phyloP scores from a whole-genome alignment of 2,113 vertebrate species.

The Ophiodon elongatus region DNA sequence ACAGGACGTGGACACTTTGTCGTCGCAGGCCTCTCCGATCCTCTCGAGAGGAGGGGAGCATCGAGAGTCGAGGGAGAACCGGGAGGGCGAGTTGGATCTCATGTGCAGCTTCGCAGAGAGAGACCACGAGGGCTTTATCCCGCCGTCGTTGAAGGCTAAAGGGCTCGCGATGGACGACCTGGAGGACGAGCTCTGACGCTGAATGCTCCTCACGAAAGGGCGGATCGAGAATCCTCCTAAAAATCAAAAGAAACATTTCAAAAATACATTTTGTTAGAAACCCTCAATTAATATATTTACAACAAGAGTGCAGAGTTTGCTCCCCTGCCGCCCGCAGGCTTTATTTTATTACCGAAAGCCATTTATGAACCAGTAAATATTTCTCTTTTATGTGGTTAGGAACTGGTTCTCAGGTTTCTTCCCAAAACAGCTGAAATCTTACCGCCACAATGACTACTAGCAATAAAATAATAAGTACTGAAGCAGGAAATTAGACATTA shows the following conservation, averaged over 20 bases:
- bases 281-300: background rate
- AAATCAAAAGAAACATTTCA: constrained; percentile 20
- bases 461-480: background rate
- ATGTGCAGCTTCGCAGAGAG: constrained; percentile 94
- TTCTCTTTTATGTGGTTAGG: background rate
- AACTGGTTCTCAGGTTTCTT: background rate
- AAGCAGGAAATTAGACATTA: background rate
- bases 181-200: constrained; percentile 94
- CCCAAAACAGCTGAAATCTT: background rate
- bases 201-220: constrained; percentile 96
- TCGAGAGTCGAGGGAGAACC: constrained; percentile 95
- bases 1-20: constrained; percentile 94
- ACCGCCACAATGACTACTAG: background rate
- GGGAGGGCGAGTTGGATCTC: constrained; percentile 94
- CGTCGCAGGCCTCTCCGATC: constrained; percentile 92
- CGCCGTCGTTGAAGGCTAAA: constrained; percentile 90
- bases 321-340: background rate
- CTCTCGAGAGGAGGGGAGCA: constrained; percentile 92
- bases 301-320: background rate
- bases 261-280: background rate
- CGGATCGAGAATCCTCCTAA: constrained; percentile 96
- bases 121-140: constrained; percentile 92
- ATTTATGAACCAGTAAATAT: too few species aligned
- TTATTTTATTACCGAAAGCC: background rate
- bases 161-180: constrained; percentile 95